Percentiles rank a stretch among this genome's conserved stretches.
Evolutionary conservation across 2,113 vertebrate genomes (phyloP).

Genomic region (Tachysurus fulvidraco): DNA sequence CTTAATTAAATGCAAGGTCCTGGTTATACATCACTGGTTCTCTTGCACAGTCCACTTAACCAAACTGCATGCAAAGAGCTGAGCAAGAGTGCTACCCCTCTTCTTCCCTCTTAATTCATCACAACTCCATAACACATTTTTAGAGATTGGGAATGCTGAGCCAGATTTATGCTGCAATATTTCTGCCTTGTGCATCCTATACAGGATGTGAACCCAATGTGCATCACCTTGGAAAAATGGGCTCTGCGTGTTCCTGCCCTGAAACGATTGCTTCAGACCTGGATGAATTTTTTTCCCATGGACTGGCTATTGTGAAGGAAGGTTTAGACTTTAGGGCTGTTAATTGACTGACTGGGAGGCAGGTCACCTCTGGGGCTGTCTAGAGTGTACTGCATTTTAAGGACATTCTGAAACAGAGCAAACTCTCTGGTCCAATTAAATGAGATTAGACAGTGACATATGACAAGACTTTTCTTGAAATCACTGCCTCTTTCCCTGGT

Average conservation of each 20-base stretch:
- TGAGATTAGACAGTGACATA: neutral
- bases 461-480: constrained; percentile 6
- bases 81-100: constrained; percentile 52
- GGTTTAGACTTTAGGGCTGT: constrained; percentile 5
- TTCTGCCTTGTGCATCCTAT: constrained; percentile 35
- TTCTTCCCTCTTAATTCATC: neutral
- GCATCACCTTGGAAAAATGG: constrained; percentile 38
- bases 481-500: constrained; percentile 1
- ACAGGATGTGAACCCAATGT: constrained; percentile 42
- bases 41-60: constrained; percentile 64
- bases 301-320: neutral
- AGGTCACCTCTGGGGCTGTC: constrained; percentile 13
- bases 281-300: constrained; percentile 1
- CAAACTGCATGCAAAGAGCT: constrained; percentile 60
- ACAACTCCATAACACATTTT: constrained; percentile 32
- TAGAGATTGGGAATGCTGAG: constrained; percentile 18
- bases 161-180: constrained; percentile 56
- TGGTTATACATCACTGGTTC: constrained; percentile 68
- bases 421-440: constrained; percentile 24
- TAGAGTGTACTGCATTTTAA: neutral
- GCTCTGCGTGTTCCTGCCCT: constrained; percentile 2
- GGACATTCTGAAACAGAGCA: neutral
- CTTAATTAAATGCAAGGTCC: constrained; percentile 76
- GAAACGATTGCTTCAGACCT: constrained; percentile 29
- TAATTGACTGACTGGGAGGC: constrained; percentile 37